Evolutionary conservation across 2,888 invertebrate species (phyloP).

Genomic region (Caenorhabditis virilis): DNA sequence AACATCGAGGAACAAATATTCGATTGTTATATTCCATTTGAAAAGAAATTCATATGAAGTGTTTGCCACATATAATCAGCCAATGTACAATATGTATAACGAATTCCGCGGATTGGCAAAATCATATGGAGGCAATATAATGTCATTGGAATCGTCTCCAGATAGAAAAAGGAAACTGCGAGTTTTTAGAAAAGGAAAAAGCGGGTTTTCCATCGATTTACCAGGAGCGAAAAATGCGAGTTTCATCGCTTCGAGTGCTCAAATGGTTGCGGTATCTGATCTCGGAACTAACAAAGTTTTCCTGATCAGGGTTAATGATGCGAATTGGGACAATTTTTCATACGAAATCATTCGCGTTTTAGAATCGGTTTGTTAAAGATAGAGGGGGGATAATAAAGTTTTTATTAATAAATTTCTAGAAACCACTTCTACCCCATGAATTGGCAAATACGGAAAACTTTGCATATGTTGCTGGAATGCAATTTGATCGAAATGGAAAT

Average conservation of each 20-base stretch:
- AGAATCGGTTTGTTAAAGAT: background rate
- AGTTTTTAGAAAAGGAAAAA: conserved; percentile 13
- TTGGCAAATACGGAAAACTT: conserved; percentile 9
- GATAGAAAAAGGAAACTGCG: background rate
- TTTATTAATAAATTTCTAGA: too few relatives aligned
- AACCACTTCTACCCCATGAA: background rate
- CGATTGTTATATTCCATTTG: conserved; percentile 10
- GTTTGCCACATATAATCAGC: conserved; percentile 2
- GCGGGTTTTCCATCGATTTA: conserved; percentile 10
- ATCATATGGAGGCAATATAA: conserved; percentile 6
- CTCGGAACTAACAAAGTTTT: conserved; percentile 16
- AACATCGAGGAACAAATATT: background rate
- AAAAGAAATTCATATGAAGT: background rate
- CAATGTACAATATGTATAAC: conserved; percentile 6
- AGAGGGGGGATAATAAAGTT: background rate
- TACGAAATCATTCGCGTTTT: background rate
- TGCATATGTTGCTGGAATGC: conserved; percentile 18
- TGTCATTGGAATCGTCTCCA: conserved; percentile 5
- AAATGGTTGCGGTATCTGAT: conserved; percentile 22
- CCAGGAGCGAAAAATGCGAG: conserved; percentile 2
- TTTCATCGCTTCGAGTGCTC: conserved; percentile 11
- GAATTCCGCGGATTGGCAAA: conserved; percentile 19
- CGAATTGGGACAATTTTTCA: conserved; percentile 4
- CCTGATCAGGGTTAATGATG: conserved; percentile 12
- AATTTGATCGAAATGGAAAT: conserved; percentile 16